A percentile compares a stretch with the other conserved stretches of the same genome.
Evolutionary conservation across 2,888 invertebrate genomes (phyloP).

Genomic region (Priocnemis perturbator): DNA sequence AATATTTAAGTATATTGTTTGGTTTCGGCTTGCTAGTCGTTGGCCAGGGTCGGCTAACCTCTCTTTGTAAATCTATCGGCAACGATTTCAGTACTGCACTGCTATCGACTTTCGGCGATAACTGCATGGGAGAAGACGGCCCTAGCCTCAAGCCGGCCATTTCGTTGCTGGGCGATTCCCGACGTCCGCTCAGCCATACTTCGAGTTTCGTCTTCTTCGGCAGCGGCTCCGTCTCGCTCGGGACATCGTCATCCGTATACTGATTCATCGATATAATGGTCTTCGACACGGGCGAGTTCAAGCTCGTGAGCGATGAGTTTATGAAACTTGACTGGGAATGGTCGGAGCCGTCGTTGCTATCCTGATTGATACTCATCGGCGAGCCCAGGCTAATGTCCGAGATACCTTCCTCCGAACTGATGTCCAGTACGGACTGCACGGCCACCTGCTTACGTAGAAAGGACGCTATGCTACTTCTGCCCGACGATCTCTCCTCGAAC

Average conservation of each 20-base stretch:
- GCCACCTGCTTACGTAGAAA: slow-evolving; percentile 87
- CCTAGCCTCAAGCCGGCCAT: slow-evolving; percentile 70
- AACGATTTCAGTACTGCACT: slow-evolving; percentile 81
- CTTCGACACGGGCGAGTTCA: slow-evolving; percentile 51
- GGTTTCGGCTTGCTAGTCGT: slow-evolving; percentile 69
- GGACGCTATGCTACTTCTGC: slow-evolving; percentile 84
- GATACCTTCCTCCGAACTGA: slow-evolving; percentile 68
- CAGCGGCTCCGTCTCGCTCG: slow-evolving; percentile 82
- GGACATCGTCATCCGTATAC: slow-evolving; percentile 62
- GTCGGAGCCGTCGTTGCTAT: slow-evolving; percentile 66
- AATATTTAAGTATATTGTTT: slow-evolving; percentile 72
- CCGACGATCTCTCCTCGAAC: slow-evolving; percentile 84
- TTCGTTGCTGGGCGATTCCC: slow-evolving; percentile 72
- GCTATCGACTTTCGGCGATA: slow-evolving; percentile 76
- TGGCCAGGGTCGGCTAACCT: slow-evolving; percentile 76
- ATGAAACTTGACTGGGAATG: slow-evolving; percentile 39
- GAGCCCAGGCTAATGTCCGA: slow-evolving; percentile 75
- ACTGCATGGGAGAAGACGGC: slow-evolving; percentile 66
- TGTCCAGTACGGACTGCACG: slow-evolving; percentile 82
- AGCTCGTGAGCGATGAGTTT: slow-evolving; percentile 27
- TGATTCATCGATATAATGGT: slow-evolving; percentile 44
- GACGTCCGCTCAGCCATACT: slow-evolving; percentile 76
- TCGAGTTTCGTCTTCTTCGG: slow-evolving; percentile 82
- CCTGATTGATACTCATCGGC: slow-evolving; percentile 71
- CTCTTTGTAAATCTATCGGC: slow-evolving; percentile 84